Evolutionary conservation across 2,113 vertebrate species (phyloP).

Genomic region (Prochilodus magdalenae): DNA sequence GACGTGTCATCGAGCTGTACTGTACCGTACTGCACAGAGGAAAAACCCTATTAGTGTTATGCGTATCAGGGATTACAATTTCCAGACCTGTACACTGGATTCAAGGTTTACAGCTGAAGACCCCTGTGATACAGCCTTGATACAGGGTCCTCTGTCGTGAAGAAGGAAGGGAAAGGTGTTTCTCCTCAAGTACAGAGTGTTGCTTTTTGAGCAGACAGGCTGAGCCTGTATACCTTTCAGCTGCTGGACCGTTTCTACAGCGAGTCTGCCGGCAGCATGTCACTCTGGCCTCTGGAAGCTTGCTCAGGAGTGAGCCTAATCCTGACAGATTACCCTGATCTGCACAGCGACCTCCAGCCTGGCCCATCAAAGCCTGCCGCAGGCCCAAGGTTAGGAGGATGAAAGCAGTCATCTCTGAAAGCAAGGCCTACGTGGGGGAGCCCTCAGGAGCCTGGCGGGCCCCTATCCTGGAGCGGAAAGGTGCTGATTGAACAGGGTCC

Average conservation of each 20-base stretch:
- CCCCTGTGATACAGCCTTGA: background rate
- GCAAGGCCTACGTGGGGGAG: background rate
- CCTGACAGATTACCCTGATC: slow-evolving; percentile 38
- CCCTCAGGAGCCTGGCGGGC: slow-evolving; percentile 47
- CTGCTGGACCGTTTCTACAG: background rate
- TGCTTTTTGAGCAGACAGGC: slow-evolving; percentile 11
- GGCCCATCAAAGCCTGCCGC: slow-evolving; percentile 66
- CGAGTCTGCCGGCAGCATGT: slow-evolving; percentile 14
- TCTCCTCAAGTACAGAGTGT: background rate
- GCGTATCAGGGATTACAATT: no score
- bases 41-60: no score
- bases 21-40: no score
- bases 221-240: background rate
- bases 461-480: slow-evolving; percentile 45
- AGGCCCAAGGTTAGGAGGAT: slow-evolving; percentile 55
- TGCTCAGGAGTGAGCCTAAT: slow-evolving; percentile 12
- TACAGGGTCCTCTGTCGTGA: background rate
- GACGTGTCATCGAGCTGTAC: no score
- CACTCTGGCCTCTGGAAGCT: background rate
- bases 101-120: background rate
- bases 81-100: background rate
- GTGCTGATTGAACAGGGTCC: slow-evolving; percentile 63
- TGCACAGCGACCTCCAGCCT: slow-evolving; percentile 38
- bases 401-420: slow-evolving; percentile 59
- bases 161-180: background rate